Evolutionary conservation across 2,888 invertebrate species (phyloP).

Genomic region (Capitulum mitella): DNA sequence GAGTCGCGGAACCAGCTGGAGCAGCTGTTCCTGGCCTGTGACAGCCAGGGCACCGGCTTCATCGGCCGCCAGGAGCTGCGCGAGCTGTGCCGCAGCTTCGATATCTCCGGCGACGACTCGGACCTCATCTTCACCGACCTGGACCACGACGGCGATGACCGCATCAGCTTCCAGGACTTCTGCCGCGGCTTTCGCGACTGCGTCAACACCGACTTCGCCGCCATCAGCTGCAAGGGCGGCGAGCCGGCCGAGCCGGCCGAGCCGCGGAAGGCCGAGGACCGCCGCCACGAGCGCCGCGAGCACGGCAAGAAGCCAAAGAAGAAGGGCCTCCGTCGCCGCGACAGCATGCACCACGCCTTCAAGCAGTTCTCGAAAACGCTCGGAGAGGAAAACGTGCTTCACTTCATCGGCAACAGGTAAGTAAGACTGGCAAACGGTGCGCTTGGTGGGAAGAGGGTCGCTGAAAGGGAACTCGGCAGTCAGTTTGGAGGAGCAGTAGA

Average conservation of each 20-base stretch:
- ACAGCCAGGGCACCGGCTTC: constrained; percentile 44
- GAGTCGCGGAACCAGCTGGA: constrained; percentile 38
- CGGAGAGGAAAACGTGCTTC: constrained; percentile 39
- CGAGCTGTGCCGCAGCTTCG: constrained; percentile 47
- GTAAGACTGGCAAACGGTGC: background rate
- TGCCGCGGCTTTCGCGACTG: constrained; percentile 47
- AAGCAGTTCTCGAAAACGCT: constrained; percentile 41
- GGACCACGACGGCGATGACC: constrained; percentile 50
- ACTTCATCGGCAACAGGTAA: constrained; percentile 39
- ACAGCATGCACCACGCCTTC: constrained; percentile 41
- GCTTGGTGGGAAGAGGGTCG: no score
- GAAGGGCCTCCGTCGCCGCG: constrained; percentile 38
- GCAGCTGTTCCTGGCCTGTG: constrained; percentile 47
- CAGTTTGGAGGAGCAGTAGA: no score
- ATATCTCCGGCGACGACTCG: constrained; percentile 44
- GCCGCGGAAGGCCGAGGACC: background rate
- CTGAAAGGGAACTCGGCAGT: no score
- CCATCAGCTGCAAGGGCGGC: constrained; percentile 37
- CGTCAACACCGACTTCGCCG: constrained; percentile 38
- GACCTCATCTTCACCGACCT: constrained; percentile 48
- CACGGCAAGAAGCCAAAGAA: background rate
- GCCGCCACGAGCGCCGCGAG: background rate
- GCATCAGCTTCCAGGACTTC: constrained; percentile 50
- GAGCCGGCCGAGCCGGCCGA: constrained; percentile 25
- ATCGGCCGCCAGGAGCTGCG: constrained; percentile 48